Percentiles rank a stretch among this genome's conserved stretches.
These are phyloP conservation scores for Villa cingulata DNA, from an alignment of 2,888 invertebrate genomes.

Conservation along the genomic window DNA sequence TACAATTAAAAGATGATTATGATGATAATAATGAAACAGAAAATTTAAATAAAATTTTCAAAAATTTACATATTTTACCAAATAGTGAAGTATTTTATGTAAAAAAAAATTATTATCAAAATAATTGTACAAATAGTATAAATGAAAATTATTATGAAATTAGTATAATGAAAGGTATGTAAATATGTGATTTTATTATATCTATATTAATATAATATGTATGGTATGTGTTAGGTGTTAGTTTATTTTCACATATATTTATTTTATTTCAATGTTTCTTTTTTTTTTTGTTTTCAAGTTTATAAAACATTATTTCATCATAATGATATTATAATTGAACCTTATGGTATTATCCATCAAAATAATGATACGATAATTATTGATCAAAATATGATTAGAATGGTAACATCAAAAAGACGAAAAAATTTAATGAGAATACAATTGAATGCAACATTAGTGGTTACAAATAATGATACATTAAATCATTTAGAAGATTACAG, in stretches of 20 bases:
- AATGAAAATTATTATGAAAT: too few relatives aligned
- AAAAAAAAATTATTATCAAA: slow-evolving; percentile 2
- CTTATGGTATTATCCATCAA: slow-evolving; percentile 12
- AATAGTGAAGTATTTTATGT: slow-evolving; percentile 19
- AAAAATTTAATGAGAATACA: slow-evolving; percentile 36
- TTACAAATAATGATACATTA: slow-evolving; percentile 45
- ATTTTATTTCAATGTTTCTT: background rate
- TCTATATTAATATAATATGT: too few relatives aligned
- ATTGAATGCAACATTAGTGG: slow-evolving; percentile 43
- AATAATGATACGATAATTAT: slow-evolving; percentile 9
- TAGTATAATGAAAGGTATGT: too few relatives aligned
- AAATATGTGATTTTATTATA: too few relatives aligned
- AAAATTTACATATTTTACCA: slow-evolving; percentile 12
- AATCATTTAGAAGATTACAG: slow-evolving; percentile 46
- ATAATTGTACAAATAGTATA: too few relatives aligned
- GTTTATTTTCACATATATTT: background rate
- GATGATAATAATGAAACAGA: too few relatives aligned
- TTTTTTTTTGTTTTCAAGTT: slow-evolving; percentile 10
- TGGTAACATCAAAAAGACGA: slow-evolving; percentile 26
- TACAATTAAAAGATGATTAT: background rate
- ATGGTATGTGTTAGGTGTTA: too few relatives aligned
- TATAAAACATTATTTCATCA: slow-evolving; percentile 13
- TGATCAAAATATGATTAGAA: slow-evolving; percentile 11
- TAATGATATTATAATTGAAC: slow-evolving; percentile 12
- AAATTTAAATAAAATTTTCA: background rate